Conservation (phyloP, 2,888 invertebrate species). For the Acronicta psi region DNA sequence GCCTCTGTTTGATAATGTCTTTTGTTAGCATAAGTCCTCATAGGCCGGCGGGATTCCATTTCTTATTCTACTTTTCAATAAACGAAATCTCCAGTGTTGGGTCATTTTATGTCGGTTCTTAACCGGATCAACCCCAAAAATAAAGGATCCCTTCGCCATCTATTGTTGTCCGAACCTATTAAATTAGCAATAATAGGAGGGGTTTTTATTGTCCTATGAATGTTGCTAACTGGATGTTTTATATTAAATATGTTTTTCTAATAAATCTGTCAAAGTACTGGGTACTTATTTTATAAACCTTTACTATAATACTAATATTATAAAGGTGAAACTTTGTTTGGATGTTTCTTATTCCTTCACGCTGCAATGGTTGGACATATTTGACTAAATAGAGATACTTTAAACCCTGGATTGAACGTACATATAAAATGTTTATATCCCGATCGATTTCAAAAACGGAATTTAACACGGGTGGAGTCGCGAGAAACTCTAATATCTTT, state of each 20-base stretch:
- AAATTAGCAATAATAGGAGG: constrained; percentile 40
- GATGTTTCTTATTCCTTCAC: no score
- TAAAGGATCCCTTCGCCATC: constrained; percentile 39
- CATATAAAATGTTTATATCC: no score
- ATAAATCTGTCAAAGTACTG: no score
- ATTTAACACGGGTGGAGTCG: no score
- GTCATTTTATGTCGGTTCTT: constrained; percentile 51
- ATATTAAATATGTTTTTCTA: background rate
- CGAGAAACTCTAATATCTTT: no score
- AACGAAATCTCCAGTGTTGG: constrained; percentile 50
- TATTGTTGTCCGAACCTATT: constrained; percentile 48
- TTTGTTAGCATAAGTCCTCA: constrained; percentile 68
- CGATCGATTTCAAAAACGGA: no score
- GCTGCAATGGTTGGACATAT: no score
- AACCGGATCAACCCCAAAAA: constrained; percentile 52
- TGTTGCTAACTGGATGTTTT: constrained; percentile 2
- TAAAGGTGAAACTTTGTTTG: no score
- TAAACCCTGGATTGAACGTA: no score
- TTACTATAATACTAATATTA: no score
- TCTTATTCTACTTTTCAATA: constrained; percentile 69
- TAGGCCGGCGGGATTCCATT: constrained; percentile 65
- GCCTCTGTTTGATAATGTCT: constrained; percentile 69
- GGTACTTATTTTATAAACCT: no score
- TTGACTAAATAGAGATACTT: no score
- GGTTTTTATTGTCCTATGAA: constrained; percentile 15